A percentile compares a stretch with the other conserved stretches of the same genome.
Conservation (phyloP, 1,140 invertebrate species). For the Hylaeus volcanicus region DNA sequence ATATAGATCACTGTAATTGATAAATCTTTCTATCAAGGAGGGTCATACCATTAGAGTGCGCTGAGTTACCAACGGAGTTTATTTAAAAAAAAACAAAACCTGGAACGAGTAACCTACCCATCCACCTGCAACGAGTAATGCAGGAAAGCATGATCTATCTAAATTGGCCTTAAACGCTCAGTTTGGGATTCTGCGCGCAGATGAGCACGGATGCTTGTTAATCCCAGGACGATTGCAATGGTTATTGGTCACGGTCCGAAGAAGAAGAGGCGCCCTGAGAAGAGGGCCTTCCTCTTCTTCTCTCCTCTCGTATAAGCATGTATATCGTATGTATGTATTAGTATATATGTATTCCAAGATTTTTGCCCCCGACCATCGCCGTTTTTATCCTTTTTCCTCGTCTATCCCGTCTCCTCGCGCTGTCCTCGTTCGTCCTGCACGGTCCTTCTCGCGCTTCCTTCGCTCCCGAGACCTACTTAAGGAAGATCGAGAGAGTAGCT, state of each 20-base stretch:
- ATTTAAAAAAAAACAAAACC: no score
- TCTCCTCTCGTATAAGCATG: not conserved
- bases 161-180: no score
- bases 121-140: no score
- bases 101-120: no score
- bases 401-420: not conserved
- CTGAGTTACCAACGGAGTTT: no score
- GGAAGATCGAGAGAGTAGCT: conserved; percentile 61
- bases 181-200: not conserved
- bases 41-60: no score
- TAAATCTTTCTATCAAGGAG: no score
- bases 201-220: conserved; percentile 47
- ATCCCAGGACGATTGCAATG: conserved; percentile 60
- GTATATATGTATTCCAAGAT: conserved; percentile 48
- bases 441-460: conserved; percentile 41
- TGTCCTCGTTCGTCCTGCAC: conserved; percentile 20
- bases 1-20: no score
- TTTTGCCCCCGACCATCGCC: conserved; percentile 35
- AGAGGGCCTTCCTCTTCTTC: conserved; percentile 4
- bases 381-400: conserved; percentile 55
- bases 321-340: no score
- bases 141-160: no score
- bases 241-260: conserved; percentile 64
- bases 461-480: conserved; percentile 68
- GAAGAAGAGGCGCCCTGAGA: conserved; percentile 46